Evolutionary conservation across 2,888 invertebrate genomes (phyloP).

Genomic region (Catocala nupta): DNA sequence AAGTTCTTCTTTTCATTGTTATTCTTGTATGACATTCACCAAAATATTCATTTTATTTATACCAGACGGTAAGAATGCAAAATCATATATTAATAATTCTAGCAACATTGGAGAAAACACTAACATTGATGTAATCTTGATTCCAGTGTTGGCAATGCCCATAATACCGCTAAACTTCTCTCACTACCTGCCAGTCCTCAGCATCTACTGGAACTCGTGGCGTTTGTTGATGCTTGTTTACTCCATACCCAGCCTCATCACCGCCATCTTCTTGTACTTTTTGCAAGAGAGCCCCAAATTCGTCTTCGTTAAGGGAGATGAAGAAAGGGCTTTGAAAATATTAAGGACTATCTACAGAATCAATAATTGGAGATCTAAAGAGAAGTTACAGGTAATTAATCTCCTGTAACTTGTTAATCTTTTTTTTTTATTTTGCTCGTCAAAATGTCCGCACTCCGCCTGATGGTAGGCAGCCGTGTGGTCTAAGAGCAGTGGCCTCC

Average conservation of each 20-base stretch:
- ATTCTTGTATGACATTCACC: too few species aligned
- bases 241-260: constrained; percentile 88
- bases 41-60: too few species aligned
- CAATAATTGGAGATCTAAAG: constrained; percentile 57
- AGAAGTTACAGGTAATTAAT: constrained; percentile 57
- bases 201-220: constrained; percentile 90
- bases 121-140: background rate
- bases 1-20: too few species aligned
- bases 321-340: constrained; percentile 83
- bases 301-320: constrained; percentile 87
- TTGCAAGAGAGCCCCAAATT: constrained; percentile 94
- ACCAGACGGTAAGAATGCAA: too few species aligned
- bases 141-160: constrained; percentile 88
- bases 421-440: too few species aligned
- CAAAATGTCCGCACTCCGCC: too few species aligned
- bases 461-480: too few species aligned
- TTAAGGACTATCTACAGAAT: constrained; percentile 66
- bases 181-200: constrained; percentile 68
- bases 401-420: too few species aligned
- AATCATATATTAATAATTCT: too few species aligned
- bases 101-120: too few species aligned
- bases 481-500: too few species aligned
- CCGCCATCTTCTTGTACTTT: constrained; percentile 83
- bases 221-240: constrained; percentile 89
- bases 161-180: constrained; percentile 87